Evolutionary conservation across 1,140 invertebrate species (phyloP), one percentile per base, ranked within the genome.

Genomic region (Hypsibius dujardini): DNA sequence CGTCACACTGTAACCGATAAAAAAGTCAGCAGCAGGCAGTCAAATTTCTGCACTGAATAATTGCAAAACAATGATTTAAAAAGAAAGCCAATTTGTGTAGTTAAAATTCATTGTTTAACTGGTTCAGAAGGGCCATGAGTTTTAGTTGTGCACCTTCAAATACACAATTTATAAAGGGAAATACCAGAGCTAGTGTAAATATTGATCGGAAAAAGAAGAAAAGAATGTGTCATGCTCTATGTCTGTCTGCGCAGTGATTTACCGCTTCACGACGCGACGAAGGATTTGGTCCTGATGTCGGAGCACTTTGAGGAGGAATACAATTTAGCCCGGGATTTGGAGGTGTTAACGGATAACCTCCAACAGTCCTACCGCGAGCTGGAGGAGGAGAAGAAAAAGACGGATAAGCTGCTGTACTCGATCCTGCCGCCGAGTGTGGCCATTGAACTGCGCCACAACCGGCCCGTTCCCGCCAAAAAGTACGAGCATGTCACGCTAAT

Each of bases 301-400:
- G 94, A 98, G 79, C 92, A 96, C 79, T 95, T 95, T 78, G 92
- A 95, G 80, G 93, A 92, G 0, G 94, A 97, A 79, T 97, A 96
- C 80, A 94, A 96, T 79, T 82, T 97, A 72, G 96, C 94, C 1
- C 88, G 90, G 79, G 95, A 95, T 80, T 82, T 98, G 74, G 94
- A 97, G 80, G 85, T 96, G 70, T 84, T 97, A 2, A 97, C 93
- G 1, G 93, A 97, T 78, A 94, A 96, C 79, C 82, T 98, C 70
- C 92, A 97, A 78, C 89, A 92, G 78, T 95, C 93, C 1, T 92
- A 95, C 79, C 82, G 90, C 69, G 92, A 96, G 79, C 82, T 98
- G 74, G 93, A 97, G 76, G 86, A 87, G 40, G 94, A 97, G 80
- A 97, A 97, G 78, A 87, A 91, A 78, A 96, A 95, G 82, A 97